Evolutionary conservation across 2,113 vertebrate species (phyloP).

Genomic region (Nibea coibor): DNA sequence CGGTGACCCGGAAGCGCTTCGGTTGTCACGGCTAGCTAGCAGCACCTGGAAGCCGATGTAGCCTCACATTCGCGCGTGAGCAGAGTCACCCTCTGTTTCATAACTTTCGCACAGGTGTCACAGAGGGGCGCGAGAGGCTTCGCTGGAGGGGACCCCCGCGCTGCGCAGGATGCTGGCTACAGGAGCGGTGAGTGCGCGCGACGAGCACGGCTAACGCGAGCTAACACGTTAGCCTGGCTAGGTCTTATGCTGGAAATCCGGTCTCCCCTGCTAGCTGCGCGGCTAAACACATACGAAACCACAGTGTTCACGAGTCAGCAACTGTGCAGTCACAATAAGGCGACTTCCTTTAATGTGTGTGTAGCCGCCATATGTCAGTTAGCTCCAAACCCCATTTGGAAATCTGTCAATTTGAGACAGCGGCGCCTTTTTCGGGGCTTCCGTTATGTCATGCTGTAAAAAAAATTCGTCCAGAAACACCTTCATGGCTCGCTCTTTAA

Average conservation of each 20-base stretch:
- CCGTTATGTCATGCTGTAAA: background rate
- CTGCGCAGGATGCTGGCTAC: conserved; percentile 44
- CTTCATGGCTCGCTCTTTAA: background rate
- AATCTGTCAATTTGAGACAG: background rate
- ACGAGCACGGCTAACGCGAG: background rate
- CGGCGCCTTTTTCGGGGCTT: background rate
- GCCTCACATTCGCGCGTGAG: background rate
- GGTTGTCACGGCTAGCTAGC: background rate
- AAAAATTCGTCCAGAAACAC: accelerated
- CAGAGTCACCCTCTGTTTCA: background rate
- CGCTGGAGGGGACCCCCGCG: background rate
- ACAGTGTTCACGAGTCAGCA: background rate
- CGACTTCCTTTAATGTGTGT: background rate
- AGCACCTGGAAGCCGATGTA: background rate
- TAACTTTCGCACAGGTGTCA: background rate
- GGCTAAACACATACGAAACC: background rate
- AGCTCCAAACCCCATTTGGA: background rate
- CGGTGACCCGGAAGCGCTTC: background rate
- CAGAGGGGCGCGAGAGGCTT: background rate
- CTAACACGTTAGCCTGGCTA: background rate
- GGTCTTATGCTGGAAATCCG: background rate
- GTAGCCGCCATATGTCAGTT: background rate
- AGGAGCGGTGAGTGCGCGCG: conserved; percentile 34
- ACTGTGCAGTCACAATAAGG: background rate
- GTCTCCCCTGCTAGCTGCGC: background rate